These are phyloP conservation scores for Brachyistius frenatus DNA, from an alignment of 2,113 vertebrate genomes.

Conservation along the genomic window DNA sequence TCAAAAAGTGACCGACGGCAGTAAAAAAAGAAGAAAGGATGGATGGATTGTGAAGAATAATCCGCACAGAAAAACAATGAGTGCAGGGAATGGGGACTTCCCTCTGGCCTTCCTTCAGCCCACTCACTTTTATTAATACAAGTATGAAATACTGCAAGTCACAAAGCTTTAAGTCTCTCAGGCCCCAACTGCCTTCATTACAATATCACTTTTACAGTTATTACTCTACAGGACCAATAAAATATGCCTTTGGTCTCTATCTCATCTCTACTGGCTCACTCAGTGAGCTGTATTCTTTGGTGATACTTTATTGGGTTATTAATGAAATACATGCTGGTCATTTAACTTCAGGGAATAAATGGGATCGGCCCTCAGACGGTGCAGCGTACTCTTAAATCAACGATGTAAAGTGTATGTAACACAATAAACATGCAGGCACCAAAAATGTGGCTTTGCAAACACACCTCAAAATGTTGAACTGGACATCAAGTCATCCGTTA, in stretches of 20 bases:
- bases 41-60: constrained; percentile 35
- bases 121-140: constrained; percentile 55
- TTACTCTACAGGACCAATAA: constrained; percentile 51
- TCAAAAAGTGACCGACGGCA: background rate
- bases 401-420: constrained; percentile 11
- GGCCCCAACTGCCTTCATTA: constrained; percentile 51
- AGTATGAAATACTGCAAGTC: constrained; percentile 44
- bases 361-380: background rate
- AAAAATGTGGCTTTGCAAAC: background rate
- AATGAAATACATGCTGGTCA: constrained; percentile 28
- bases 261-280: constrained; percentile 20
- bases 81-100: constrained; percentile 1
- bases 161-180: constrained; percentile 23
- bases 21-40: constrained; percentile 9
- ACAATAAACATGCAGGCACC: constrained; percentile 11
- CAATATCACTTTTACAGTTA: constrained; percentile 53
- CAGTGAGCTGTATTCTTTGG: constrained; percentile 20
- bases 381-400: constrained; percentile 20
- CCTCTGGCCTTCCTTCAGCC: constrained; percentile 5
- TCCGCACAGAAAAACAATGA: constrained; percentile 28
- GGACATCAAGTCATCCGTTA: background rate
- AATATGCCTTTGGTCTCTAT: constrained; percentile 17
- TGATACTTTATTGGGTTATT: constrained; percentile 49
- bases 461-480: background rate
- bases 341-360: constrained; percentile 34